Evolutionary conservation across 2,888 invertebrate genomes (phyloP).

Genomic region (Mayetiola destructor): DNA sequence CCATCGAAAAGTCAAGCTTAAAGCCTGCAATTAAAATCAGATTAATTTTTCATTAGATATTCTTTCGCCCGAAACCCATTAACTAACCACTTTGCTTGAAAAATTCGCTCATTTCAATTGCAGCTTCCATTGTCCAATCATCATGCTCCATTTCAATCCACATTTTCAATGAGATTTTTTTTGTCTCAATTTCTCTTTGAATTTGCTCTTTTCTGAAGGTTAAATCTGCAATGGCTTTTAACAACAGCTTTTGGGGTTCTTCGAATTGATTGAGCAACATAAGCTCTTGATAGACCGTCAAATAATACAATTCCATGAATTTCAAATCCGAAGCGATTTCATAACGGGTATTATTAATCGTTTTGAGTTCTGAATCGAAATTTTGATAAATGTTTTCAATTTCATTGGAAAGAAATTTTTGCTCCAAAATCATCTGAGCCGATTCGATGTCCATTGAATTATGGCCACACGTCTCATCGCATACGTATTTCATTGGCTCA

Average conservation of each 20-base stretch:
- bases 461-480: too few relatives aligned
- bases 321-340: constrained; percentile 42
- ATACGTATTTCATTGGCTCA: too few relatives aligned
- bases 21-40: neutral
- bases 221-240: neutral
- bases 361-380: constrained; percentile 21
- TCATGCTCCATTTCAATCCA: neutral
- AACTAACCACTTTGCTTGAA: neutral
- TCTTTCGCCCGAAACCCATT: neutral
- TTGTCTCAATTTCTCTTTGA: neutral
- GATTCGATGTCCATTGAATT: constrained; percentile 1
- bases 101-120: too few relatives aligned
- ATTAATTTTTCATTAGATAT: neutral
- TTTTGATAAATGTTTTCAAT: neutral
- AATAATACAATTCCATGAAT: constrained; percentile 47
- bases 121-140: too few relatives aligned
- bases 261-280: constrained; percentile 60
- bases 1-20: neutral
- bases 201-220: neutral
- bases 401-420: neutral
- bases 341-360: constrained; percentile 42
- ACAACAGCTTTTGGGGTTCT: constrained; percentile 42
- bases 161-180: neutral
- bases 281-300: constrained; percentile 58
- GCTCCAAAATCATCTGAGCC: neutral